Percentiles rank a stretch among this genome's conserved stretches.
phyloP scores from a whole-genome alignment of 1,140 invertebrate species.

The Papilio xuthus region DNA sequence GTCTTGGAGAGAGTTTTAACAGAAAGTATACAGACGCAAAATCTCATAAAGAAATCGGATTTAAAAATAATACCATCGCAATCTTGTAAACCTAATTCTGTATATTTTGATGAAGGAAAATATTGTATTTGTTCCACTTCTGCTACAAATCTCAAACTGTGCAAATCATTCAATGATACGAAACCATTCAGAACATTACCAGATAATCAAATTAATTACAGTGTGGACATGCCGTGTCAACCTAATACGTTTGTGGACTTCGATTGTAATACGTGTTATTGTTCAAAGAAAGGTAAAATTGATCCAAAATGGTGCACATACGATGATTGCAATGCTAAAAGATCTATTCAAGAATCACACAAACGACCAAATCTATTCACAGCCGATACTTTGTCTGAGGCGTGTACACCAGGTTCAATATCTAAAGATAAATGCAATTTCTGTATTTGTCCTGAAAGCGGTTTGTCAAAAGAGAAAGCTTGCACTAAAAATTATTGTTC shows the following conservation, averaged over 20 bases:
- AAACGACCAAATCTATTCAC: conserved; percentile 41
- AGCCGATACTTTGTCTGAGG: conserved; percentile 40
- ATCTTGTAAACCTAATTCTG: conserved; percentile 55
- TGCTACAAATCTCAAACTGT: conserved; percentile 54
- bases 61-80: conserved; percentile 42
- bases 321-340: conserved; percentile 69
- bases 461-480: conserved; percentile 52
- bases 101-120: conserved; percentile 59
- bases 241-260: conserved; percentile 67
- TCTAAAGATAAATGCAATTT: conserved; percentile 67
- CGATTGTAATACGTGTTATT: conserved; percentile 73
- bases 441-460: conserved; percentile 69
- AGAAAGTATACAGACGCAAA: conserved; percentile 41
- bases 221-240: conserved; percentile 55
- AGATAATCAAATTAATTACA: conserved; percentile 44
- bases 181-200: conserved; percentile 34
- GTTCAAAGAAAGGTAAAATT: conserved; percentile 64
- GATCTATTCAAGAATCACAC: conserved; percentile 53
- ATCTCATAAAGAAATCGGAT: conserved; percentile 37
- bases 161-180: conserved; percentile 50
- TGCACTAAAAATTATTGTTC: conserved; percentile 69
- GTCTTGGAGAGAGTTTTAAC: conserved; percentile 60
- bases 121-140: conserved; percentile 67
- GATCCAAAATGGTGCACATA: conserved; percentile 74
- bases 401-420: conserved; percentile 64